phyloP scores from a whole-genome alignment of 1,140 invertebrate genomes.

The Glossosoma conforme region DNA sequence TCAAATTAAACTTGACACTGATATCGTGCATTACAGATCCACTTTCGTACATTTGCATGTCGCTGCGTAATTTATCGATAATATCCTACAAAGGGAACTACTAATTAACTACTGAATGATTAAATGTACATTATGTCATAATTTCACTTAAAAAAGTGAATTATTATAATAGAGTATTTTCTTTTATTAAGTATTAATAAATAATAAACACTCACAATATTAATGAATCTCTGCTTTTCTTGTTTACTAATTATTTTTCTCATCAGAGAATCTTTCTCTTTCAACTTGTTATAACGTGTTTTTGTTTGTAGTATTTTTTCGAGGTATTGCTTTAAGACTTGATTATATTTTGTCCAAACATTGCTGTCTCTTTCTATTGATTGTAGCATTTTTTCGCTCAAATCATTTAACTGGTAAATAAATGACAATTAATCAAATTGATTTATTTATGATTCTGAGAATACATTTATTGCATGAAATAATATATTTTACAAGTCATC shows the following conservation, averaged over 20 bases:
- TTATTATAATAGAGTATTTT: neutral
- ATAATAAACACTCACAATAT: neutral
- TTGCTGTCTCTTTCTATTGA: too few species aligned
- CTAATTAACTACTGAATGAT: too few species aligned
- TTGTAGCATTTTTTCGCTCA: too few species aligned
- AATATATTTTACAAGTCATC: too few species aligned
- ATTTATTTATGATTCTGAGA: too few species aligned
- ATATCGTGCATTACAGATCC: conserved; percentile 3
- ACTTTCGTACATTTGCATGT: conserved; percentile 11
- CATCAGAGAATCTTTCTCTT: conserved; percentile 9
- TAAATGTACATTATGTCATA: too few species aligned
- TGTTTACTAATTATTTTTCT: conserved; percentile 11
- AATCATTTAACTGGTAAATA: too few species aligned
- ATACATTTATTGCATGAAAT: too few species aligned
- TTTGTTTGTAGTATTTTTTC: conserved; percentile 4
- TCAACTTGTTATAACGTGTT: conserved; percentile 7
- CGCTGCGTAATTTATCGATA: neutral
- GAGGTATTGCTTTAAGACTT: conserved; percentile 8
- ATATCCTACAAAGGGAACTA: neutral
- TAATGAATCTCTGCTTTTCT: conserved; percentile 2
- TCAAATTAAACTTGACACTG: conserved; percentile 6
- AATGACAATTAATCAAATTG: too few species aligned
- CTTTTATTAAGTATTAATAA: neutral
- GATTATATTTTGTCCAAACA: too few species aligned
- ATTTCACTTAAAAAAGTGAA: too few species aligned